Evolutionary conservation across 2,113 vertebrate species (phyloP), one percentile per base, ranked within the genome.

Genomic region (Pygoscelis adeliae): DNA sequence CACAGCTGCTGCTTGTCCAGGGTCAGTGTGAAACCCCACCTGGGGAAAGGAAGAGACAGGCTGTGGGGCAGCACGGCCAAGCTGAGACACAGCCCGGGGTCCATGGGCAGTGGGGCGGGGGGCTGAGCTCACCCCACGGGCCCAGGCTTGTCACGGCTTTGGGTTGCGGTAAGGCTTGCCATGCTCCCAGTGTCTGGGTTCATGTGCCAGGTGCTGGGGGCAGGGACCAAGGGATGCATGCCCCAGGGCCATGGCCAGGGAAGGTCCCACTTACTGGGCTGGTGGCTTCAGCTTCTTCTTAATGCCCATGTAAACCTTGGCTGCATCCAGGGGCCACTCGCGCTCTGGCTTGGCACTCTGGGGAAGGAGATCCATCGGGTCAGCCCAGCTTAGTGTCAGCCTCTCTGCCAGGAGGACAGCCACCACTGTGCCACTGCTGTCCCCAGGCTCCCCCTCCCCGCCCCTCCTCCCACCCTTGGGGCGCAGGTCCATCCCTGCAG

Each of bases 281-380:
- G 99, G 99, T 52, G 99, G 98, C 89, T 99, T 99, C 88, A 99
- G 97, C 91, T 99, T 99, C 97, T 98, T 99, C 62, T 97, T 99
- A 87, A 99, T 99, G 62, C 99, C 99, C 89, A 99, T 98, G 97
- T 99, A 99, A 98, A 99, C 98, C 97, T 99, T 99, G 97, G 99
- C 99, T 78, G 98, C 94, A 5, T 99, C 99, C 94, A 99, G 96
- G 79, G 98, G 81, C 99, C 99, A 99, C 53, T 99, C 99, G 6
- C 99, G 99, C 93, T 99, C 99, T 0, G 99, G 98, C 94, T 99
- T 99, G 96, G 98, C 98, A 72, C 98, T 99, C 99, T 99, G 97
- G 56, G 65, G 55, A 96, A 50, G 36, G 18, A 93, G 34, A 88
- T 10, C 38, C 69, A 38, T 22, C 0, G 1, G 70, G 34, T 79